These are phyloP conservation scores for Antedon mediterranea DNA, from an alignment of 53 echinoderm and acorn worm genomes.

Conservation along the genomic window DNA sequence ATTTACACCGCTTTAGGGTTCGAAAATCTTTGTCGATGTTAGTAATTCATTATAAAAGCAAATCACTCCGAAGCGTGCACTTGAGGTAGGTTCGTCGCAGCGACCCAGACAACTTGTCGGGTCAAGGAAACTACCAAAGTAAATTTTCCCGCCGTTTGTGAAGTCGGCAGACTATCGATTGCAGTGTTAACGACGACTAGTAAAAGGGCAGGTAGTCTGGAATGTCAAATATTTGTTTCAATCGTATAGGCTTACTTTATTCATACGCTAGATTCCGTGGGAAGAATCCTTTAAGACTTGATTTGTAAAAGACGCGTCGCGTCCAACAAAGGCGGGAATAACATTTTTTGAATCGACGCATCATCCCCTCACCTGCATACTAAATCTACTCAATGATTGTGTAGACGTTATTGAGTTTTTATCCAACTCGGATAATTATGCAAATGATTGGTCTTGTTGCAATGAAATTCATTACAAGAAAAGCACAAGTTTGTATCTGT, in stretches of 20 bases:
- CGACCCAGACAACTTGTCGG: background rate
- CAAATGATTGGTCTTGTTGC: no score
- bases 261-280: background rate
- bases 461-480: no score
- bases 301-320: background rate
- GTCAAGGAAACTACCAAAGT: background rate
- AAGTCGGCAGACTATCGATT: background rate
- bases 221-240: background rate
- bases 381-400: no score
- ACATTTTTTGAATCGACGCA: no score
- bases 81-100: background rate
- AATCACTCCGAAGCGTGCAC: background rate
- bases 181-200: background rate
- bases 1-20: background rate
- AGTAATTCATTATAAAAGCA: background rate
- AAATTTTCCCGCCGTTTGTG: background rate
- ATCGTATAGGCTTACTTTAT: background rate
- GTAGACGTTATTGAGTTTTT: no score
- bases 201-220: background rate
- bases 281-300: background rate
- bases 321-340: no score
- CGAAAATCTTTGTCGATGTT: background rate
- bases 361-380: no score
- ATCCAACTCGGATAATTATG: no score
- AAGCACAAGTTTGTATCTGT: no score